Evolutionary conservation across 2,888 invertebrate genomes (phyloP).

Genomic region (Agrilus mali): DNA sequence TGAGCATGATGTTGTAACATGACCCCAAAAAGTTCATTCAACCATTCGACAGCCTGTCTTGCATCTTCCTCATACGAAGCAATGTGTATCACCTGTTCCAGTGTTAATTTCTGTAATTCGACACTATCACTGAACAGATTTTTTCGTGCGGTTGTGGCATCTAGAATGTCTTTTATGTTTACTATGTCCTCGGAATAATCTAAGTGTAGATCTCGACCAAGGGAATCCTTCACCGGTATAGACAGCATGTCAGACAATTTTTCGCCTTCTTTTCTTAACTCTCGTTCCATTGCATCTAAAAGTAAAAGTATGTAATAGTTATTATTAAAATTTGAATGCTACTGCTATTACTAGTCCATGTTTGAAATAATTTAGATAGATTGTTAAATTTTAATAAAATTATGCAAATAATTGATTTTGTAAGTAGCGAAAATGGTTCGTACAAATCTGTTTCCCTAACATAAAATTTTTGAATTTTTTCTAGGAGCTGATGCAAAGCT

Average conservation of each 20-base stretch:
- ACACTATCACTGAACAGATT: constrained; percentile 63
- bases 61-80: constrained; percentile 66
- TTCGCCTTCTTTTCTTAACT: constrained; percentile 61
- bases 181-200: constrained; percentile 60
- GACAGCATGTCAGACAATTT: constrained; percentile 64
- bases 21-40: constrained; percentile 60
- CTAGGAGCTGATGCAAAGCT: too few relatives aligned
- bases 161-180: constrained; percentile 57
- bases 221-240: constrained; percentile 65
- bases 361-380: too few relatives aligned
- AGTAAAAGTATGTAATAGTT: background rate
- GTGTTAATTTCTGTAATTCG: constrained; percentile 60
- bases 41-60: constrained; percentile 62
- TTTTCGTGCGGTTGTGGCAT: constrained; percentile 54
- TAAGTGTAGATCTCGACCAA: constrained; percentile 55
- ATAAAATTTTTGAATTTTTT: too few relatives aligned
- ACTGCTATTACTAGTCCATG: too few relatives aligned
- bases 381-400: too few relatives aligned
- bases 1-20: constrained; percentile 56
- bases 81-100: constrained; percentile 67
- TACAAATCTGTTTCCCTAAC: too few relatives aligned
- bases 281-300: constrained; percentile 50
- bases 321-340: background rate
- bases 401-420: too few relatives aligned
- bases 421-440: too few relatives aligned